Evolutionary conservation across 2,888 invertebrate genomes (phyloP).

Genomic region (Plusia festucae): DNA sequence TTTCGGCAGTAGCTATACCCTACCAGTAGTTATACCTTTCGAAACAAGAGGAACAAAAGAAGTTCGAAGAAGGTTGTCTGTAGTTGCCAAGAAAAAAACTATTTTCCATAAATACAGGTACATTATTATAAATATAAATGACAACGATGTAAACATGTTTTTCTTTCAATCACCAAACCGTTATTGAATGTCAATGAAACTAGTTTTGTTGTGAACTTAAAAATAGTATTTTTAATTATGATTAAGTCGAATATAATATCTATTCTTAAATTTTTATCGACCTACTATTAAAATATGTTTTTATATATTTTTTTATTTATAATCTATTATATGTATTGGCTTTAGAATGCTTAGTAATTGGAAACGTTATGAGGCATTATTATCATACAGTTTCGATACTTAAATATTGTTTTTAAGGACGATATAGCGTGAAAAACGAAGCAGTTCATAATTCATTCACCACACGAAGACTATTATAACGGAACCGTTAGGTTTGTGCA

Average conservation of each 20-base stretch:
- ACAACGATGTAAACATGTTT: neutral
- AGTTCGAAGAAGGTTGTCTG: too few relatives aligned
- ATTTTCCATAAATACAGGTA: too few relatives aligned
- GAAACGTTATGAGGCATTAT: neutral
- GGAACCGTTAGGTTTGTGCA: conserved; percentile 80
- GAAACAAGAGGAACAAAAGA: too few relatives aligned
- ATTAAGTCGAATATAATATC: conserved; percentile 20
- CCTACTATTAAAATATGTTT: neutral
- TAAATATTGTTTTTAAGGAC: conserved; percentile 38
- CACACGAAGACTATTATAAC: conserved; percentile 74
- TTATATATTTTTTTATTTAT: neutral
- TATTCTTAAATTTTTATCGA: conserved; percentile 11
- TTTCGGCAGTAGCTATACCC: too few relatives aligned
- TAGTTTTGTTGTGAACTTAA: conserved; percentile 25
- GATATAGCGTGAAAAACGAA: conserved; percentile 52
- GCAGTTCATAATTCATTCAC: conserved; percentile 71
- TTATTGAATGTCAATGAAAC: conserved; percentile 41
- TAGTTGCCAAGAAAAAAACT: neutral
- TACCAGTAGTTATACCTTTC: too few relatives aligned
- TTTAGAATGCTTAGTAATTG: neutral
- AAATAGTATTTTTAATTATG: conserved; percentile 25
- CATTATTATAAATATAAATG: too few relatives aligned
- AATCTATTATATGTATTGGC: too few relatives aligned
- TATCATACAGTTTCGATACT: conserved; percentile 16
- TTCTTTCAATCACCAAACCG: conserved; percentile 21